Percentiles rank a stretch among this genome's conserved stretches.
Conservation (phyloP, 2,113 vertebrate genomes). For the Psophia crepitans region DNA sequence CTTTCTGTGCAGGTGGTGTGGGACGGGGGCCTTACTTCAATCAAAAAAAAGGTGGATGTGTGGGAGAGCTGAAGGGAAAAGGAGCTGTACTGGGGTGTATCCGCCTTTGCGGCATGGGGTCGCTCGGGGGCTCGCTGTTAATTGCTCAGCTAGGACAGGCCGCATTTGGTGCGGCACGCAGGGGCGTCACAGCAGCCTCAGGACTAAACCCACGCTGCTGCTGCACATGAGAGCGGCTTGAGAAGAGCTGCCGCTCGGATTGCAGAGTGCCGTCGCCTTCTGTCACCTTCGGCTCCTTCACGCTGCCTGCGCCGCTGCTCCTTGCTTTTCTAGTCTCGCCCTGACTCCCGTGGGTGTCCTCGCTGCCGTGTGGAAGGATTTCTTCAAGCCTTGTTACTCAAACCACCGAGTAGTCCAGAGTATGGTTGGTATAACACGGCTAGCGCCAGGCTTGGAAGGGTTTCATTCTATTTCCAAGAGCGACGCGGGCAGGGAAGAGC, state of each 20-base stretch:
- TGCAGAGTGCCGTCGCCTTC: rapidly evolving
- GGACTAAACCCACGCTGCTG: rapidly evolving
- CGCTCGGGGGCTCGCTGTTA: not conserved
- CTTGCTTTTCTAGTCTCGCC: rapidly evolving
- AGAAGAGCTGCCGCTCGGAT: not conserved
- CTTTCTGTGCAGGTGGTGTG: rapidly evolving
- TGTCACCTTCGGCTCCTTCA: rapidly evolving
- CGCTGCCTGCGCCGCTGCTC: rapidly evolving
- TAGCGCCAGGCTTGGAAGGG: not conserved
- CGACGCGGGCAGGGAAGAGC: rapidly evolving
- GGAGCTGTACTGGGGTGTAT: not conserved
- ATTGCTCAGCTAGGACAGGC: not conserved
- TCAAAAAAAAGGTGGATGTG: not conserved
- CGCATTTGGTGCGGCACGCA: rapidly evolving
- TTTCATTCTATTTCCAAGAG: not conserved
- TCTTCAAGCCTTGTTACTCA: not conserved
- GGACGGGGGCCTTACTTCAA: not conserved
- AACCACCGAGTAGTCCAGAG: rapidly evolving
- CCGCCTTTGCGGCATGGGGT: rapidly evolving
- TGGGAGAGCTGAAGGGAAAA: not conserved
- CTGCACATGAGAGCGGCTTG: rapidly evolving
- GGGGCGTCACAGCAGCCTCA: no score
- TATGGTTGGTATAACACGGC: rapidly evolving
- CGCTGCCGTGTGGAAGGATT: rapidly evolving
- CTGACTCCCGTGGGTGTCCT: not conserved